A percentile compares a stretch with the other conserved stretches of the same genome.
Evolutionary conservation across 2,888 invertebrate genomes (phyloP).

Genomic region (Brachyopa scutellaris): DNA sequence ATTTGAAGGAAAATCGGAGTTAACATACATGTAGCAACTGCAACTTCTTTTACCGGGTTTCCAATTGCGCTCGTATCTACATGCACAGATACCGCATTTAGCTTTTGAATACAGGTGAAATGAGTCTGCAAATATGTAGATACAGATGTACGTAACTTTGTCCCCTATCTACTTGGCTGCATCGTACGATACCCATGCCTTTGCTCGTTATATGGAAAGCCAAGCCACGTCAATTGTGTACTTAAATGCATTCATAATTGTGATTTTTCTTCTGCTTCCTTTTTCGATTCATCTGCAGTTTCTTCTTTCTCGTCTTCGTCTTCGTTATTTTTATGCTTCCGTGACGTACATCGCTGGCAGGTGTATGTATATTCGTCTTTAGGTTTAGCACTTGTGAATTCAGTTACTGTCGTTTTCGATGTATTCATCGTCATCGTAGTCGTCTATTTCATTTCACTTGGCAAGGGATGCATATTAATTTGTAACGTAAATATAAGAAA

Average conservation of each 20-base stretch:
- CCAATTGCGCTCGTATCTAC: too few species aligned
- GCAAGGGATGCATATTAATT: slow-evolving; percentile 17
- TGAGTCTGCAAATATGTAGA: slow-evolving; percentile 26
- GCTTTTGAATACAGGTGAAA: slow-evolving; percentile 15
- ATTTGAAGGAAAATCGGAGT: neutral
- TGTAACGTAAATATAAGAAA: slow-evolving; percentile 24
- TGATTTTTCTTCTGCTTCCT: slow-evolving; percentile 21
- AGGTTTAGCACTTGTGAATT: neutral
- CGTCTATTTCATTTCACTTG: slow-evolving; percentile 11
- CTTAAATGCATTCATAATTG: slow-evolving; percentile 63
- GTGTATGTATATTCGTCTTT: neutral
- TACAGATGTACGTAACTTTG: slow-evolving; percentile 4
- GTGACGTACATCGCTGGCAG: neutral
- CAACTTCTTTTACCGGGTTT: neutral
- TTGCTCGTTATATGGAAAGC: slow-evolving; percentile 36
- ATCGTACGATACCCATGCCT: neutral
- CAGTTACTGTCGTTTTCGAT: neutral
- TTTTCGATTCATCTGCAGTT: slow-evolving; percentile 22
- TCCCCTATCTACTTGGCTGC: slow-evolving; percentile 8
- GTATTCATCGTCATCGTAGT: neutral
- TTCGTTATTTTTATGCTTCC: slow-evolving; percentile 20
- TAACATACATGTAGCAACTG: neutral
- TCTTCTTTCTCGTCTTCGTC: slow-evolving; percentile 25
- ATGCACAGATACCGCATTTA: neutral
- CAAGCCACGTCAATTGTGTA: slow-evolving; percentile 73